These are phyloP conservation scores for Octopus sinensis DNA, from an alignment of 1,140 invertebrate species.

Conservation along the genomic window DNA sequence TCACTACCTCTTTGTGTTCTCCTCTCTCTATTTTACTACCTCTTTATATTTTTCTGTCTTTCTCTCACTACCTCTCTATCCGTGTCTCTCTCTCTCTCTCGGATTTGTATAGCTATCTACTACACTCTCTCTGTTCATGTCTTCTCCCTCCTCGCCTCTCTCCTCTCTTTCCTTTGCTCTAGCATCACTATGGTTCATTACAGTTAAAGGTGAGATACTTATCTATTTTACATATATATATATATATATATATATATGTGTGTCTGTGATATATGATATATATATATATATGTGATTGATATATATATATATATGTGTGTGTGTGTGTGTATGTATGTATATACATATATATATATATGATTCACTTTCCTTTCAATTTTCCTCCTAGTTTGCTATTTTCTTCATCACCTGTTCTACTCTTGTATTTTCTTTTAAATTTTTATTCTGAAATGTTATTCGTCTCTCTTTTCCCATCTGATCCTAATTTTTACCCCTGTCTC, in stretches of 20 bases:
- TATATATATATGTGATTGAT: neutral
- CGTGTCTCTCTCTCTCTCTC: neutral
- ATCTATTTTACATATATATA: too few relatives aligned
- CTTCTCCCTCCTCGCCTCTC: neutral
- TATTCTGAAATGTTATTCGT: neutral
- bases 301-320: neutral
- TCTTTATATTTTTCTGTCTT: conserved; percentile 15
- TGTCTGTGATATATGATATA: too few relatives aligned
- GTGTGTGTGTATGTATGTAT: neutral
- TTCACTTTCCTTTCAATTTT: neutral
- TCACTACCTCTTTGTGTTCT: conserved; percentile 14
- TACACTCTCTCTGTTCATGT: neutral
- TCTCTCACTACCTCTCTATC: conserved; percentile 16
- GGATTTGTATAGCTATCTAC: neutral
- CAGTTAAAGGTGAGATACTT: too few relatives aligned
- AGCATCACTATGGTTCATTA: neutral
- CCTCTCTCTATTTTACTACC: conserved; percentile 10
- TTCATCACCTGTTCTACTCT: neutral
- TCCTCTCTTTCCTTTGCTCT: neutral
- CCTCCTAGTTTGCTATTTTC: neutral
- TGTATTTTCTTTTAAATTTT: neutral
- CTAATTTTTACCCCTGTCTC: neutral
- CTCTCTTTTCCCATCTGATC: neutral
- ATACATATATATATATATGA: neutral
- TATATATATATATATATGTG: too few relatives aligned